Evolutionary conservation across 2,113 vertebrate genomes (phyloP).

Genomic region (Macquaria ambigua): DNA sequence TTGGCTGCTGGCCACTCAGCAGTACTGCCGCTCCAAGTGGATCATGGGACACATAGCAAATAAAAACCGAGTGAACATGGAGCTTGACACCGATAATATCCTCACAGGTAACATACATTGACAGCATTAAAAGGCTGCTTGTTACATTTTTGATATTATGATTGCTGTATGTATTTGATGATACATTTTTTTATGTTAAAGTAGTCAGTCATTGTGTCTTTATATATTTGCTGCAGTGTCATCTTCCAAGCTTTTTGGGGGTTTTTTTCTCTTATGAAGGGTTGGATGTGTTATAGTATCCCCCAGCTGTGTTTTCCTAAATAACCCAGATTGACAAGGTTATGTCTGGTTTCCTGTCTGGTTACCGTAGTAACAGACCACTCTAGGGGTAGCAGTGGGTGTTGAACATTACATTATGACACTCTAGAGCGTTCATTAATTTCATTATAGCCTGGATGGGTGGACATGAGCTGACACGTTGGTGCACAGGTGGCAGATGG

Average conservation of each 20-base stretch:
- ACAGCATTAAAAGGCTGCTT: not conserved
- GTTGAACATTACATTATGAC: constrained; percentile 60
- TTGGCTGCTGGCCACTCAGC: constrained; percentile 96
- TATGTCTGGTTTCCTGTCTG: constrained; percentile 54
- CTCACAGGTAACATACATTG: constrained; percentile 84
- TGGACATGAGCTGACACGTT: constrained; percentile 21
- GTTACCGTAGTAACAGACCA: constrained; percentile 71
- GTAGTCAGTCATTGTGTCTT: not conserved
- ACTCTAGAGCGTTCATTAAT: constrained; percentile 58
- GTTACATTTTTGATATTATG: not conserved
- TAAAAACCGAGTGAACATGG: constrained; percentile 88
- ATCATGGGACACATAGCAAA: constrained; percentile 90
- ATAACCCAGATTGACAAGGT: constrained; percentile 55
- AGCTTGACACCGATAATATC: constrained; percentile 89
- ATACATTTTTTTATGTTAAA: not conserved
- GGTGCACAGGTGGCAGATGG: constrained; percentile 42
- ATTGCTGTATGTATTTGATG: not conserved
- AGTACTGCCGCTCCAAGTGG: constrained; percentile 91
- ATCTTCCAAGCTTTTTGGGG: not conserved
- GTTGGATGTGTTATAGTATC: not conserved
- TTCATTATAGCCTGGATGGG: constrained; percentile 52
- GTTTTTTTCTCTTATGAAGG: not conserved
- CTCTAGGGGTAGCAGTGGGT: constrained; percentile 51
- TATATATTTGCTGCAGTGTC: not conserved
- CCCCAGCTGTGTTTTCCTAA: constrained; percentile 44